Percentiles rank a stretch among this genome's conserved stretches.
Conservation (phyloP, 2,797 vertebrate species). For the Anguilla megastoma region DNA sequence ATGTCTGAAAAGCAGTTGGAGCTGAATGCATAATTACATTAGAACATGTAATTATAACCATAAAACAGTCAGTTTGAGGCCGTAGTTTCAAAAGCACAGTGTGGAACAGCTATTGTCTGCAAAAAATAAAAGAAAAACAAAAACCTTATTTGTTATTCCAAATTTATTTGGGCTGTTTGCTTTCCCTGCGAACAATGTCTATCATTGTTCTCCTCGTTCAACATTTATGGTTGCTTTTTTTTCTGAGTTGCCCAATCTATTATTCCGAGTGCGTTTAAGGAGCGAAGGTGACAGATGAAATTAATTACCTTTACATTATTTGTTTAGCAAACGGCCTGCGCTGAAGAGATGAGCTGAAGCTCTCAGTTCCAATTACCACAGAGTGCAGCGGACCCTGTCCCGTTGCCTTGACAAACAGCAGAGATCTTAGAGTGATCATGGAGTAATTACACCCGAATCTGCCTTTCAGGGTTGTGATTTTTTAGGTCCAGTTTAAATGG, state of each 20-base stretch:
- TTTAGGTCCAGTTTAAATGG: neutral
- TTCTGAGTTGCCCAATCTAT: neutral
- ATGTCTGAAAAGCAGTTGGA: neutral
- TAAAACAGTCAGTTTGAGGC: neutral
- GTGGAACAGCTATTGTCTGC: neutral
- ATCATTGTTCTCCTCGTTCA: neutral
- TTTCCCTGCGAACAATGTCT: neutral
- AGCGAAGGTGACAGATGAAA: neutral
- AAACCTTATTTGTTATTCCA: neutral
- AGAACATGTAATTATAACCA: neutral
- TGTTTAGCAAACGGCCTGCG: neutral
- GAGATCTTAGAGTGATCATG: neutral
- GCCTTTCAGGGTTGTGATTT: neutral
- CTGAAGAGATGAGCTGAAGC: conserved; percentile 1
- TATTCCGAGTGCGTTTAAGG: neutral
- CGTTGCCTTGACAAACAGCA: neutral
- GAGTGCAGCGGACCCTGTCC: neutral
- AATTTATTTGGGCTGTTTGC: neutral
- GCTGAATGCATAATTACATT: neutral
- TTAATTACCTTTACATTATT: conserved; percentile 17
- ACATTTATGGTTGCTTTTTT: neutral
- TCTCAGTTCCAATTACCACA: neutral
- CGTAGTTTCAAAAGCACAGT: neutral
- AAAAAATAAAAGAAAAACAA: neutral
- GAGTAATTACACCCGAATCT: neutral